These are phyloP conservation scores for Theretra japonica DNA, from an alignment of 2,888 invertebrate genomes.

Conservation along the genomic window DNA sequence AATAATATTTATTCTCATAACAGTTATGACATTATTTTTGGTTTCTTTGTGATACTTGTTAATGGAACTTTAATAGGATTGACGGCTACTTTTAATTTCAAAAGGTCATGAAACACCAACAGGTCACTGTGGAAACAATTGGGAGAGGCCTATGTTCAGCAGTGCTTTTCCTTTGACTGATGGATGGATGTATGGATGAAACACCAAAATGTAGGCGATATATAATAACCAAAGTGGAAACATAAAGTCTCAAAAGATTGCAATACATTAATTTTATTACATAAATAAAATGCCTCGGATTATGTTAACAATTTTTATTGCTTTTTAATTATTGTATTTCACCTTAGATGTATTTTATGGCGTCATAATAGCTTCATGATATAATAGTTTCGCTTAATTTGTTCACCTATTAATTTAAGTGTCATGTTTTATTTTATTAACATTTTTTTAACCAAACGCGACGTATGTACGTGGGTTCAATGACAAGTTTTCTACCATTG, in stretches of 20 bases:
- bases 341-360: not conserved
- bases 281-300: not conserved
- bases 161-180: no score
- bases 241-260: not conserved
- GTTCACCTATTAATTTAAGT: not conserved
- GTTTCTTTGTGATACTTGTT: no score
- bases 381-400: not conserved
- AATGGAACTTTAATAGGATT: no score
- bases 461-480: not conserved
- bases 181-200: no score
- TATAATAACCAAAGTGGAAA: not conserved
- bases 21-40: no score
- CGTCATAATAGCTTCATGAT: not conserved
- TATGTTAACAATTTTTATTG: not conserved
- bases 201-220: no score
- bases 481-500: not conserved
- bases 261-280: not conserved
- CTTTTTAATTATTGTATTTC: not conserved
- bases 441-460: not conserved
- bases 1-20: no score
- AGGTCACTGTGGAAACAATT: no score
- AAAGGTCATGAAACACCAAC: no score
- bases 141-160: no score
- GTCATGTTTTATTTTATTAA: not conserved
- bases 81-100: no score